phyloP scores from a whole-genome alignment of 2,797 vertebrate species.

The Poeciliopsis turneri region DNA sequence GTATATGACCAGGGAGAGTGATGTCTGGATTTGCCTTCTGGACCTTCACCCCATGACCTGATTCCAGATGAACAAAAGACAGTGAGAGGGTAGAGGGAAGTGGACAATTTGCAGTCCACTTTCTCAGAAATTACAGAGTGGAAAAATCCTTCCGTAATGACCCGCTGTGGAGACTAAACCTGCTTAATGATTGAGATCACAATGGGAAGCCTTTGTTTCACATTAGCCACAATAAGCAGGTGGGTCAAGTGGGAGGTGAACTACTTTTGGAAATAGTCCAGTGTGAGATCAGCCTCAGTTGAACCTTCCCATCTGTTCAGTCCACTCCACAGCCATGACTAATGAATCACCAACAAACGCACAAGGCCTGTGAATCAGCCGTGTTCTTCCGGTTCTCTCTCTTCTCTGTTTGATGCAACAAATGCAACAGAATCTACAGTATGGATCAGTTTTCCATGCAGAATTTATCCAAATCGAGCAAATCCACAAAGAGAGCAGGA shows the following conservation, averaged over 20 bases:
- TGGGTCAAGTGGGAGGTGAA: background rate
- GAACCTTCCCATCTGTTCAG: slow-evolving; percentile 10
- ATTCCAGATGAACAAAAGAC: no score
- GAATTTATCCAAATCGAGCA: background rate
- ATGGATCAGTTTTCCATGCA: background rate
- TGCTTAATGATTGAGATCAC: background rate
- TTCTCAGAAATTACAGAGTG: background rate
- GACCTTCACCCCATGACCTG: no score
- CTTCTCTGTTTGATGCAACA: background rate
- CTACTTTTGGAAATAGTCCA: slow-evolving; percentile 11
- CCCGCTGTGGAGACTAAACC: background rate
- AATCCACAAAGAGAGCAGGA: background rate
- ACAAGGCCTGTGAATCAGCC: background rate
- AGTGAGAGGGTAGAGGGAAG: no score
- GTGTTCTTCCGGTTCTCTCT: background rate
- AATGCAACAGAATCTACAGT: background rate
- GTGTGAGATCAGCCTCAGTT: background rate
- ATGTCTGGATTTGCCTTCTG: no score
- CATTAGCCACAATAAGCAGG: background rate
- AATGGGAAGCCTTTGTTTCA: background rate
- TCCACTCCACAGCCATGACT: background rate
- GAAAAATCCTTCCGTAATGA: background rate
- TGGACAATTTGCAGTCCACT: background rate
- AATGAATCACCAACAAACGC: slow-evolving; percentile 1
- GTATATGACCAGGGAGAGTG: background rate